Evolutionary conservation across 2,797 vertebrate species (phyloP).

Genomic region (Chloroceryle inda): DNA sequence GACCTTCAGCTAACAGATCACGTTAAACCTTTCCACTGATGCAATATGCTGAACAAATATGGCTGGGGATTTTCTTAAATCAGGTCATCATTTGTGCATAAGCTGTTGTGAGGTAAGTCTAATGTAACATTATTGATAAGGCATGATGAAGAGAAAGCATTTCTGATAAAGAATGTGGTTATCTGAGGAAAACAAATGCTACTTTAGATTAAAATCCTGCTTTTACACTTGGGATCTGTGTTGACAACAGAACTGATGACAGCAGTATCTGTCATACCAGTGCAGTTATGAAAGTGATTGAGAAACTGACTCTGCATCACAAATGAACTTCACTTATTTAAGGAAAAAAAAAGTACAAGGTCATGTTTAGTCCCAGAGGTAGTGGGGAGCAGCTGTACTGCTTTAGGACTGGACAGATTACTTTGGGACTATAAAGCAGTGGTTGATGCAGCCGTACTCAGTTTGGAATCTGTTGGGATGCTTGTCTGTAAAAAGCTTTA

Average conservation of each 20-base stretch:
- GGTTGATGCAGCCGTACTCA: neutral
- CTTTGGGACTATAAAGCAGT: neutral
- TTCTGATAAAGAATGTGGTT: neutral
- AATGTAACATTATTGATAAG: neutral
- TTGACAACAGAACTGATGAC: neutral
- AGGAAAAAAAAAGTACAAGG: too few species aligned
- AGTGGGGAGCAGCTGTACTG: neutral
- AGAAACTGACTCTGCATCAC: neutral
- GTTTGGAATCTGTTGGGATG: neutral
- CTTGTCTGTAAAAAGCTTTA: neutral
- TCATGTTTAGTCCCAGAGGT: neutral
- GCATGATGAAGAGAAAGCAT: neutral
- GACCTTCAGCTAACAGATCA: neutral
- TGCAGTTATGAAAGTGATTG: neutral
- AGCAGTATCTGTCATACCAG: neutral
- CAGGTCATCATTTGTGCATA: neutral
- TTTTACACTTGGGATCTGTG: neutral
- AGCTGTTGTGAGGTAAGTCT: neutral
- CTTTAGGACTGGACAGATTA: neutral
- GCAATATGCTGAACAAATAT: neutral
- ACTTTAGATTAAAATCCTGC: neutral
- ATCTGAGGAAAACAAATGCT: neutral
- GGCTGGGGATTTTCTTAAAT: neutral
- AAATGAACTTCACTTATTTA: neutral
- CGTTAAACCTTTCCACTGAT: conserved; percentile 23